These are phyloP conservation scores for Drosophila miranda DNA, from an alignment of 1,140 invertebrate genomes.

Conservation along the genomic window DNA sequence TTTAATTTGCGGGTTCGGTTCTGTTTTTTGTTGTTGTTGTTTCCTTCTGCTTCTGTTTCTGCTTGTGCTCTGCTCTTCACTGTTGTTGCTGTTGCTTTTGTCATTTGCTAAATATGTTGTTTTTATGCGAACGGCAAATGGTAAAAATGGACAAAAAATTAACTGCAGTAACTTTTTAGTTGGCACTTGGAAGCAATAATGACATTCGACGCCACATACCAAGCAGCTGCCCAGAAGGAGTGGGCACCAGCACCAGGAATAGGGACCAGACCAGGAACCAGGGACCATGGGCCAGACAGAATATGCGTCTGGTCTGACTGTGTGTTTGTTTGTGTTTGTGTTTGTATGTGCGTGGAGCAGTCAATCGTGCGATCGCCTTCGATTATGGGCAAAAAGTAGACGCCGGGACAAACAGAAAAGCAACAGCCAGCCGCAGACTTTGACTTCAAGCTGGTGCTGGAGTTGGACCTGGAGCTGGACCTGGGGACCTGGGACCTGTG, in stretches of 20 bases:
- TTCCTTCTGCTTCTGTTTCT: conserved; percentile 18
- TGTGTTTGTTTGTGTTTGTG: conserved; percentile 10
- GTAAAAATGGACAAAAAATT: conserved; percentile 75
- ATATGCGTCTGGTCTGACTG: conserved; percentile 9
- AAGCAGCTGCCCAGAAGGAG: conserved; percentile 51
- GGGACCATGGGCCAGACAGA: conserved; percentile 26
- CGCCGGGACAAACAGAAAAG: conserved; percentile 35
- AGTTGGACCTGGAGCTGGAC: conserved; percentile 34
- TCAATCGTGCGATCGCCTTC: conserved; percentile 73
- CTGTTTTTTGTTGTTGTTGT: conserved; percentile 21
- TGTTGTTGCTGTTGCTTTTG: conserved; percentile 61
- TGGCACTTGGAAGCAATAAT: conserved; percentile 82
- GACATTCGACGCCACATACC: conserved; percentile 82
- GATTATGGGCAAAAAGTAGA: conserved; percentile 71
- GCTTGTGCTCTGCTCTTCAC: conserved; percentile 12
- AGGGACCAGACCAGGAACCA: conserved; percentile 18
- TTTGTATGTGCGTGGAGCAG: conserved; percentile 57
- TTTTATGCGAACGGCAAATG: conserved; percentile 78
- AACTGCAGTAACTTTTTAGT: conserved; percentile 81
- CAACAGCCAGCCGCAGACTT: conserved; percentile 24
- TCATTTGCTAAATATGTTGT: conserved; percentile 82
- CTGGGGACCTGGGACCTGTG: conserved; percentile 9
- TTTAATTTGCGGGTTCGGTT: conserved; percentile 69
- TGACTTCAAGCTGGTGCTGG: conserved; percentile 30
- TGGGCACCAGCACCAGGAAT: conserved; percentile 28